Conservation (phyloP, 2,113 vertebrate species). For the Rallus limicola region DNA sequence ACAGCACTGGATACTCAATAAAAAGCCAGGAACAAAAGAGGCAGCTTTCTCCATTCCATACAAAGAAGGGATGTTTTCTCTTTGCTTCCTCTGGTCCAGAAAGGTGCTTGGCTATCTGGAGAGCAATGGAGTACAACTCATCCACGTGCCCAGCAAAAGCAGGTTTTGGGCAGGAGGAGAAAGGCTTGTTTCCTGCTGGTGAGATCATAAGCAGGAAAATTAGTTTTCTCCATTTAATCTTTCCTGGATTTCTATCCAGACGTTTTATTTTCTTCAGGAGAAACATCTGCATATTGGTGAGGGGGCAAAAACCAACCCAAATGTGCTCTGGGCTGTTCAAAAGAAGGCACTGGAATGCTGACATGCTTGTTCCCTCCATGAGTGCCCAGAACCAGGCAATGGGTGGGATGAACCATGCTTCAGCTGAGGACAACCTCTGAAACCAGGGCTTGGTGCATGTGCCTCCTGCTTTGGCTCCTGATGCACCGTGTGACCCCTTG, state of each 20-base stretch:
- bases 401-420: not conserved
- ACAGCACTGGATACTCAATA: conserved; percentile 53
- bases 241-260: not conserved
- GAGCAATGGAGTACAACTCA: not conserved
- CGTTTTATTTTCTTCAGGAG: conserved; percentile 8
- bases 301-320: not conserved
- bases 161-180: not conserved
- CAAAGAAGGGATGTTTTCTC: conserved; percentile 47
- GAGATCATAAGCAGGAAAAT: conserved; percentile 29
- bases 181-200: not conserved
- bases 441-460: not conserved
- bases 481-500: rapidly evolving
- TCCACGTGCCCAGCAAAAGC: not conserved
- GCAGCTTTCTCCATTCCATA: conserved; percentile 45
- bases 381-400: not conserved
- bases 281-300: not conserved
- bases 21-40: conserved; percentile 54
- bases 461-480: not conserved
- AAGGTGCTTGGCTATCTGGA: conserved; percentile 25
- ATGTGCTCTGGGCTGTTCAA: not conserved
- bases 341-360: not conserved
- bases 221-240: conserved; percentile 12
- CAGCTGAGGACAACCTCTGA: not conserved
- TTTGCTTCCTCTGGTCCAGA: conserved; percentile 40
- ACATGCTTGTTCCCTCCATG: rapidly evolving